A percentile compares a stretch with the other conserved stretches of the same genome.
Conservation (phyloP, 2,113 vertebrate genomes). For the Gracilinanus agilis region DNA sequence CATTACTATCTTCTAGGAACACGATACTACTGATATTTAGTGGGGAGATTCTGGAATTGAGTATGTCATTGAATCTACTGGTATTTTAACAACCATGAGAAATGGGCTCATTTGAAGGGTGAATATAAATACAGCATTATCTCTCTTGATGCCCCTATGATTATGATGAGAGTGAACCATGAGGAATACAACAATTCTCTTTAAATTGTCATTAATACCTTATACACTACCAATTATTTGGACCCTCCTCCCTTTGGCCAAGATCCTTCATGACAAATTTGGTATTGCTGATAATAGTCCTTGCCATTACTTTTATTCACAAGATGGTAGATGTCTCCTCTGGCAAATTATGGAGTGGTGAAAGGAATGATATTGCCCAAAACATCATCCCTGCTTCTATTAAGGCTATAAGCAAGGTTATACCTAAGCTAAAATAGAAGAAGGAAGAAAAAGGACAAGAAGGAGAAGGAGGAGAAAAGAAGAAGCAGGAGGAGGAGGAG, state of each 20-base stretch:
- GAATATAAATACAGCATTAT: not conserved
- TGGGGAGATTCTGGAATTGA: not conserved
- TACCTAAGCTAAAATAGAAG: not conserved
- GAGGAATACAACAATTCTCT: not conserved
- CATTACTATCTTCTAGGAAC: not conserved
- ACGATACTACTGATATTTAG: not conserved
- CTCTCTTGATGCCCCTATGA: not conserved
- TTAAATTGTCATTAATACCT: not conserved
- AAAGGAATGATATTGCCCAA: not conserved
- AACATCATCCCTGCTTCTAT: not conserved
- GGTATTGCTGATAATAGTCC: not conserved
- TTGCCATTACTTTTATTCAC: not conserved
- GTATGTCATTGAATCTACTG: not conserved
- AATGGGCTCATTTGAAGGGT: not conserved
- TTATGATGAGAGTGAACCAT: not conserved
- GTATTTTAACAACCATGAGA: not conserved
- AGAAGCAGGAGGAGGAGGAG: no score
- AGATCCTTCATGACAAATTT: not conserved
- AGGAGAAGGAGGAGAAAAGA: no score
- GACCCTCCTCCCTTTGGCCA: not conserved
- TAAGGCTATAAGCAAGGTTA: not conserved
- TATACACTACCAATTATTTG: not conserved
- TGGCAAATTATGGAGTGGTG: not conserved
- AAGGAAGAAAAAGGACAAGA: no score
- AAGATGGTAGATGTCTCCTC: not conserved